phyloP scores from a whole-genome alignment of 2,888 invertebrate species.

The Spialia ferax region DNA sequence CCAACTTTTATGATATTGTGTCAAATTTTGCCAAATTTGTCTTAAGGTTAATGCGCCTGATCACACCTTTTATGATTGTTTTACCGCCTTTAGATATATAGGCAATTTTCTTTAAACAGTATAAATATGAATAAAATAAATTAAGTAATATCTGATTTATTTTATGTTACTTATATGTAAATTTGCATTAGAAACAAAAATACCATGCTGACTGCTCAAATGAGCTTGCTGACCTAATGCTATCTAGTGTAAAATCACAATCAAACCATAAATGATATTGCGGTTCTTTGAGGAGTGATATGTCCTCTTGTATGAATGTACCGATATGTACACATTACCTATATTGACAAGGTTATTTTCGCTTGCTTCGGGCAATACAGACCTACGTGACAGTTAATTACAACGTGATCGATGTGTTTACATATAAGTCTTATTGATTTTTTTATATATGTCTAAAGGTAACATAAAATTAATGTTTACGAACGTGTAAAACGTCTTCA shows the following conservation, averaged over 20 bases:
- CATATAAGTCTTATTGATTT: not conserved
- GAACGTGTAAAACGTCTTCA: not conserved
- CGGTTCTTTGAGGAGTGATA: not conserved
- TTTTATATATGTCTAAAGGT: not conserved
- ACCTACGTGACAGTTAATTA: not conserved
- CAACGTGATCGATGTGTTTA: not conserved
- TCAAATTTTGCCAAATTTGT: constrained; percentile 11
- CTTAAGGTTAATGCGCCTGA: constrained; percentile 2
- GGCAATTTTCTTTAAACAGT: not conserved
- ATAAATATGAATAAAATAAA: not conserved
- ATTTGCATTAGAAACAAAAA: no score
- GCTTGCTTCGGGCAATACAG: not conserved
- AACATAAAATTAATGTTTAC: not conserved
- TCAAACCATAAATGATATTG: not conserved
- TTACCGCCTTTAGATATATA: not conserved
- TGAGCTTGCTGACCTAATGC: not conserved
- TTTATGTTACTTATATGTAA: no score
- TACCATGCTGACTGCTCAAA: not conserved
- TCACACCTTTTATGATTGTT: constrained; percentile 1
- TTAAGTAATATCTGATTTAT: no score
- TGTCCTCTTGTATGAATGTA: not conserved
- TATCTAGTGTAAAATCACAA: not conserved
- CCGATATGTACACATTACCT: no score
- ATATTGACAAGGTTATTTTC: constrained; percentile 2
- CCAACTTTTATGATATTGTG: not conserved